phyloP scores from a whole-genome alignment of 2,797 vertebrate species.

The Mormyrus proboscirostris region DNA sequence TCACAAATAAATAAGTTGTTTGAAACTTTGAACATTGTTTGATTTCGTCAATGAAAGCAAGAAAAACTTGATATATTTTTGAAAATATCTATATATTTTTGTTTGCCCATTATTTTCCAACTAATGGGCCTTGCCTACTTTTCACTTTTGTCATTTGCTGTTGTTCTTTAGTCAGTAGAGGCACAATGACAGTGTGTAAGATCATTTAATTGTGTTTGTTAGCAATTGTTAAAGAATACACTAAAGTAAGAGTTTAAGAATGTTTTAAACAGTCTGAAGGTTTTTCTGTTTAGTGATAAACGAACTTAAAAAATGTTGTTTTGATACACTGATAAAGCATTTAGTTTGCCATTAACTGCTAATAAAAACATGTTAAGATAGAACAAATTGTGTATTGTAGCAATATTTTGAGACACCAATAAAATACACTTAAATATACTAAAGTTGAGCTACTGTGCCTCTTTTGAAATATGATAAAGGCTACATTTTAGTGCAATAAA shows the following conservation, averaged over 20 bases:
- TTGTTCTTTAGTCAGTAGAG: not conserved
- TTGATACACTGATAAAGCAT: constrained; percentile 6
- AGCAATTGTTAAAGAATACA: not conserved
- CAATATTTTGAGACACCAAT: not conserved
- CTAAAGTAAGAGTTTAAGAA: not conserved
- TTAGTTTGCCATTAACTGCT: constrained; percentile 2
- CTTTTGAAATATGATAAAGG: not conserved
- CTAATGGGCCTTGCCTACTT: not conserved
- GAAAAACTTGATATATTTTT: not conserved
- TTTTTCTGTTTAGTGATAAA: constrained; percentile 6
- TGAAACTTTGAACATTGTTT: not conserved
- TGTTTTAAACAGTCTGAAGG: not conserved
- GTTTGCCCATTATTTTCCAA: not conserved
- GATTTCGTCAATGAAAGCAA: not conserved
- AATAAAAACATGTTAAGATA: not conserved
- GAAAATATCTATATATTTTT: not conserved
- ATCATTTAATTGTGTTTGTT: not conserved
- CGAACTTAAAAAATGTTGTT: not conserved
- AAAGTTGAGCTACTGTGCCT: not conserved
- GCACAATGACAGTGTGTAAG: not conserved
- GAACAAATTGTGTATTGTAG: not conserved
- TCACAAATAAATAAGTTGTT: not conserved
- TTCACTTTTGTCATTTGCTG: not conserved
- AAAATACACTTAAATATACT: not conserved
- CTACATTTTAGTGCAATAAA: not conserved